A percentile compares a stretch with the other conserved stretches of the same genome.
Conservation (phyloP, 2,888 invertebrate species). For the Spisula subtruncata region DNA sequence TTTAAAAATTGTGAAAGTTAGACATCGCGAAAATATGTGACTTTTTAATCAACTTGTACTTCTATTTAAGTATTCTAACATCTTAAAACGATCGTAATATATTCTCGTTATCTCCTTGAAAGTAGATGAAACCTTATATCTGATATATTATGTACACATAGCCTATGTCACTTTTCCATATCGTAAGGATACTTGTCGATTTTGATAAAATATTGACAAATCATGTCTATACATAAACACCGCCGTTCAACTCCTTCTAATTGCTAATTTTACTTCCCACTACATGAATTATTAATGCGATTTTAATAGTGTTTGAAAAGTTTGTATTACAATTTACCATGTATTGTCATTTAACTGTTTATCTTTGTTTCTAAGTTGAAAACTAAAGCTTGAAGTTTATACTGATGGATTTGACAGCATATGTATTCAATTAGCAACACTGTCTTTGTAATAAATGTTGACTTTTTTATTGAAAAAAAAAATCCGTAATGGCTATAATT, state of each 20-base stretch:
- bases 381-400: background rate
- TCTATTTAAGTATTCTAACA: background rate
- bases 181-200: conserved; percentile 35
- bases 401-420: background rate
- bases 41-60: background rate
- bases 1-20: no score
- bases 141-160: conserved; percentile 10
- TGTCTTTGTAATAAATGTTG: no score
- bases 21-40: no score
- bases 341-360: conserved; percentile 29
- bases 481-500: no score
- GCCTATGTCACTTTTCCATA: background rate
- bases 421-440: background rate
- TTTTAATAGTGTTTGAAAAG: conserved; percentile 66
- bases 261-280: conserved; percentile 62
- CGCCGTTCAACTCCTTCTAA: conserved; percentile 31
- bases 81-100: background rate
- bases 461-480: no score
- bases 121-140: background rate
- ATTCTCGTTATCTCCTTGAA: background rate
- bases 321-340: conserved; percentile 23
- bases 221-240: conserved; percentile 20
- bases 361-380: conserved; percentile 36
- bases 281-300: conserved; percentile 65
- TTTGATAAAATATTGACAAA: conserved; percentile 31